Evolutionary conservation across 2,113 vertebrate species (phyloP).

Genomic region (Willisornis vidua): DNA sequence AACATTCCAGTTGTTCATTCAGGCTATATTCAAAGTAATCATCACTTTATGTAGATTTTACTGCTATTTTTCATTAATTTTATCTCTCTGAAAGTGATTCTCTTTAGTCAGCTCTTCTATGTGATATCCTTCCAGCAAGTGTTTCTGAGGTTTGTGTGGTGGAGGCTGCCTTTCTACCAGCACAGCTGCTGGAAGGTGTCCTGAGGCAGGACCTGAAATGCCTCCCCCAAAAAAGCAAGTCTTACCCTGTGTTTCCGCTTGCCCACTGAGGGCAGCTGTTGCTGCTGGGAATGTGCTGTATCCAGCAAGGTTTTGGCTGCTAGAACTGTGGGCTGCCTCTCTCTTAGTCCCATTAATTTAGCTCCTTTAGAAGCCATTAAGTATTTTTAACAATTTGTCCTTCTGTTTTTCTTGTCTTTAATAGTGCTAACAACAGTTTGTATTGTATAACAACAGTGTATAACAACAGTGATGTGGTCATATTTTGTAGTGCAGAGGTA

Average conservation of each 20-base stretch:
- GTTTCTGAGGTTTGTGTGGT: background rate
- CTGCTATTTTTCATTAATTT: background rate
- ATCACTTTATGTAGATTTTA: background rate
- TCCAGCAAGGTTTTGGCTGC: background rate
- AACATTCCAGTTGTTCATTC: background rate
- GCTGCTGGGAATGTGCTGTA: background rate
- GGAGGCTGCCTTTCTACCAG: background rate
- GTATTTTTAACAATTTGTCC: background rate
- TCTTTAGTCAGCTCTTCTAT: background rate
- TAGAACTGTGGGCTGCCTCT: background rate
- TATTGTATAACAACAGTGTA: too few relatives aligned
- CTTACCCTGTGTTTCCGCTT: background rate
- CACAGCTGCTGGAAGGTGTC: background rate
- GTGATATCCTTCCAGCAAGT: rapidly evolving
- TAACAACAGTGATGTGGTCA: background rate
- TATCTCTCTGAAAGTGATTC: background rate
- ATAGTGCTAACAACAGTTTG: background rate
- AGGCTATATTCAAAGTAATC: background rate
- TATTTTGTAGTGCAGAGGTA: background rate
- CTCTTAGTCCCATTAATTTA: background rate
- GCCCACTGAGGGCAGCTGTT: background rate
- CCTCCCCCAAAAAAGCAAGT: background rate
- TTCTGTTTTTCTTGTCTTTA: background rate
- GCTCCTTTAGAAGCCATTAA: background rate
- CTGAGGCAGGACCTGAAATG: background rate